Conservation (phyloP, 2,797 vertebrate species). For the Lycodopsis pacificus region DNA sequence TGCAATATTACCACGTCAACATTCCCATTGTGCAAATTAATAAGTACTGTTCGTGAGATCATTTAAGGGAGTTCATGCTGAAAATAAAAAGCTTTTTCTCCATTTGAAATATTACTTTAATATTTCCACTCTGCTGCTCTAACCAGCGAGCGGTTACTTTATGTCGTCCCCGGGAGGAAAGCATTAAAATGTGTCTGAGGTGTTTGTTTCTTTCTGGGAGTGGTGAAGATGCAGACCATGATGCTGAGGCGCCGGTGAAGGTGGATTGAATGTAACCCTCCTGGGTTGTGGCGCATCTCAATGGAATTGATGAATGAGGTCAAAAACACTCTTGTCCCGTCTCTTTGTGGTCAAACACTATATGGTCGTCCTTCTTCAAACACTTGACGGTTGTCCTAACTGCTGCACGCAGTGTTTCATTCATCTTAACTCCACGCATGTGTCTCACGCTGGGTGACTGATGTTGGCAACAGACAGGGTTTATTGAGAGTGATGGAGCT, state of each 20-base stretch:
- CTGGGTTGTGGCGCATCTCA: conserved; percentile 26
- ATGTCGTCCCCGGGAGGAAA: conserved; percentile 44
- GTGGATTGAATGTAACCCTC: conserved; percentile 19
- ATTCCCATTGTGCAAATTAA: conserved; percentile 54
- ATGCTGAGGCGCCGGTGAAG: conserved; percentile 3
- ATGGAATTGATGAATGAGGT: conserved; percentile 38
- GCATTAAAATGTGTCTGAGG: conserved; percentile 28
- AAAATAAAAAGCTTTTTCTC: conserved; percentile 54
- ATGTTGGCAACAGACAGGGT: conserved; percentile 44
- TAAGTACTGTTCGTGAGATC: conserved; percentile 31
- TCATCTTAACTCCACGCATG: conserved; percentile 47
- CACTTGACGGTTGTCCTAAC: neutral
- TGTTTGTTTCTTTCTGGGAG: conserved; percentile 34
- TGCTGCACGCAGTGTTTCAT: conserved; percentile 20
- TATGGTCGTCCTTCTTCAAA: neutral
- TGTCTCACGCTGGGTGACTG: conserved; percentile 50
- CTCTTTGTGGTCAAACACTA: conserved; percentile 28
- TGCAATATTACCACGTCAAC: conserved; percentile 16
- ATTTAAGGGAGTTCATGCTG: conserved; percentile 51
- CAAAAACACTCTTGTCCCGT: conserved; percentile 21
- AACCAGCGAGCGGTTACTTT: conserved; percentile 20
- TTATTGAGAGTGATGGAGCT: conserved; percentile 55
- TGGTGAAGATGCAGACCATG: neutral
- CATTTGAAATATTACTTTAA: conserved; percentile 66
- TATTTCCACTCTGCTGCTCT: conserved; percentile 55